Conservation (phyloP, 2,797 vertebrate genomes). For the Chromobotia macracanthus region DNA sequence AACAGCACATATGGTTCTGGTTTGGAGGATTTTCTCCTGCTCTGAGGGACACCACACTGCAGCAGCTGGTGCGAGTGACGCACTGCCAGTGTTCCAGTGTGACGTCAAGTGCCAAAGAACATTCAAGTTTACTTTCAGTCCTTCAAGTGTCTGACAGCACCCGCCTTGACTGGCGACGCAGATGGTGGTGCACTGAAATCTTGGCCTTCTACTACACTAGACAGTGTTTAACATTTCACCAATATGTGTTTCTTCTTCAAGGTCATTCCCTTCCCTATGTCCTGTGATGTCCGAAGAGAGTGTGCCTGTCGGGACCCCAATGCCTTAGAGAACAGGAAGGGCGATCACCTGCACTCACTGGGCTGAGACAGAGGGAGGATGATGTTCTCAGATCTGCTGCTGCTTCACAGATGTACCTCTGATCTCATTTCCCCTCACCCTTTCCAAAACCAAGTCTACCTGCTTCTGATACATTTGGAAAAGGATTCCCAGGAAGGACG, state of each 20-base stretch:
- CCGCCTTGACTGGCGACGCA: slow-evolving; percentile 12
- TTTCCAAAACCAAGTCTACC: slow-evolving; percentile 71
- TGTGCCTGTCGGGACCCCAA: slow-evolving; percentile 94
- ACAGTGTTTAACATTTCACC: neutral
- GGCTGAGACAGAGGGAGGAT: slow-evolving; percentile 75
- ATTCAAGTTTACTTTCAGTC: no score
- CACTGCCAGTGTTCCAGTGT: slow-evolving; percentile 63
- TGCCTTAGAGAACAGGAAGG: slow-evolving; percentile 85
- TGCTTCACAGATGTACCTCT: slow-evolving; percentile 83
- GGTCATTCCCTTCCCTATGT: slow-evolving; percentile 96
- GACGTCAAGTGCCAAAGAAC: slow-evolving; percentile 68
- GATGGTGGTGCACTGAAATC: neutral
- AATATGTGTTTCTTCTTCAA: slow-evolving; percentile 62
- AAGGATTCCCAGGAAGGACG: slow-evolving; percentile 55
- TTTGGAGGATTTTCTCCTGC: slow-evolving; percentile 72
- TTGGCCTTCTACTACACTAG: neutral
- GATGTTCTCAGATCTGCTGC: slow-evolving; percentile 82
- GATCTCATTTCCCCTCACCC: slow-evolving; percentile 78
- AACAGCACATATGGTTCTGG: slow-evolving; percentile 70
- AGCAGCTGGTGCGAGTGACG: slow-evolving; percentile 71
- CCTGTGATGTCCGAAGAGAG: slow-evolving; percentile 89
- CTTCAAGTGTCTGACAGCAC: neutral
- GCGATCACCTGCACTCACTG: slow-evolving; percentile 75
- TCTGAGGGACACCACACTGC: slow-evolving; percentile 62
- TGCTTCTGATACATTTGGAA: slow-evolving; percentile 35